phyloP scores from a whole-genome alignment of 1,140 invertebrate species.

The Drosophila carrolli region DNA sequence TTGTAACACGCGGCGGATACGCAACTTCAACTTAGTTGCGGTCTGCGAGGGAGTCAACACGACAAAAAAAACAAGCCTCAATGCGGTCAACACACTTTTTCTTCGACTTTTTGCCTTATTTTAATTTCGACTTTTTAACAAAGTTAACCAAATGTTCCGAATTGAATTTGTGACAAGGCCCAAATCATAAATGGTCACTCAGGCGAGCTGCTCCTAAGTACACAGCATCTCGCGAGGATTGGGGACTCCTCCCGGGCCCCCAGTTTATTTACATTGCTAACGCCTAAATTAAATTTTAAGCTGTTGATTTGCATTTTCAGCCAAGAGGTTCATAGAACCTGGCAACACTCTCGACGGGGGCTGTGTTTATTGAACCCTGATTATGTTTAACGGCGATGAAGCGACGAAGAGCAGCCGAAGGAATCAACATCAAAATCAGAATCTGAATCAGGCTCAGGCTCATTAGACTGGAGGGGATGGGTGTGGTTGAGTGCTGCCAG shows the following conservation, averaged over 20 bases:
- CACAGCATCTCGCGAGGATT: conserved; percentile 29
- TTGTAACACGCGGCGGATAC: conserved; percentile 54
- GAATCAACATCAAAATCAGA: conserved; percentile 43
- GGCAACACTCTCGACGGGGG: conserved; percentile 3
- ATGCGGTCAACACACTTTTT: conserved; percentile 49
- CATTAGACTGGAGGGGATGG: conserved; percentile 53
- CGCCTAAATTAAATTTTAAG: conserved; percentile 80
- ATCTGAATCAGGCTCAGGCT: conserved; percentile 61
- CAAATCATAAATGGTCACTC: conserved; percentile 70
- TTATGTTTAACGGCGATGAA: conserved; percentile 51
- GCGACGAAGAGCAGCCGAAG: conserved; percentile 33
- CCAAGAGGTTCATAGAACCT: conserved; percentile 2
- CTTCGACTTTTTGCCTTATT: conserved; percentile 63
- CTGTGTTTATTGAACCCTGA: conserved; percentile 78
- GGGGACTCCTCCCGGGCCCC: not conserved
- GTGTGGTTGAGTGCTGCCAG: conserved; percentile 15
- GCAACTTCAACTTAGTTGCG: conserved; percentile 56
- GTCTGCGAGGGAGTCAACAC: conserved; percentile 3
- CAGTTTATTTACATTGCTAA: conserved; percentile 71
- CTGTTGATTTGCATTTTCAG: conserved; percentile 80
- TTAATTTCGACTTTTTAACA: conserved; percentile 82
- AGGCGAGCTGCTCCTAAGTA: conserved; percentile 69
- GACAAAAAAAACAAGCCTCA: conserved; percentile 29
- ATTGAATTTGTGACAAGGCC: conserved; percentile 70
- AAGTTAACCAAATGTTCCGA: conserved; percentile 76